Conservation (phyloP, 2,888 invertebrate species). For the Patella caerulea region DNA sequence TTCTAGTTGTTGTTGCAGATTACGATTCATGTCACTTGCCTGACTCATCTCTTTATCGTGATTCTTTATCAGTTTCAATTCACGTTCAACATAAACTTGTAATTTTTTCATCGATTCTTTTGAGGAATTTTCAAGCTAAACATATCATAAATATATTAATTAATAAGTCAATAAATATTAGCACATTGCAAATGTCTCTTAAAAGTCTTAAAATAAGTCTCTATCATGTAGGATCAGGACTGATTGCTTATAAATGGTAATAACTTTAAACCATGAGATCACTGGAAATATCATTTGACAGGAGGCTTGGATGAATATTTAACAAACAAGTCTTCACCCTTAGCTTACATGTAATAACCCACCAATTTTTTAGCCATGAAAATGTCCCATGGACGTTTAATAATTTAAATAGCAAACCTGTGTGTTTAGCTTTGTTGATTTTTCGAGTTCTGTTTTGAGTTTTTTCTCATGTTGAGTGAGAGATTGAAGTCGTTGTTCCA, state of each 20-base stretch:
- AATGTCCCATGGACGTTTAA: neutral
- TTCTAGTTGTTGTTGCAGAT: slow-evolving; percentile 33
- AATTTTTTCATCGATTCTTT: slow-evolving; percentile 34
- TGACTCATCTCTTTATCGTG: slow-evolving; percentile 31
- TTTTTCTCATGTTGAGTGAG: slow-evolving; percentile 22
- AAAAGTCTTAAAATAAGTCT: too few species aligned
- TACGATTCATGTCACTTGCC: slow-evolving; percentile 37
- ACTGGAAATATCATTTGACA: too few species aligned
- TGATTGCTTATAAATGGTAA: too few species aligned
- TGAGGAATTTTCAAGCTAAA: slow-evolving; percentile 30
- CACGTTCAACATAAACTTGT: slow-evolving; percentile 36
- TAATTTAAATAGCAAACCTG: slow-evolving; percentile 37
- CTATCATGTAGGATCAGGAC: too few species aligned
- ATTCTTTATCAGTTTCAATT: slow-evolving; percentile 37
- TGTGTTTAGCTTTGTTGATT: slow-evolving; percentile 4
- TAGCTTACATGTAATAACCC: too few species aligned
- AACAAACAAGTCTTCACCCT: too few species aligned
- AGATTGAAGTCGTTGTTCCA: slow-evolving; percentile 17
- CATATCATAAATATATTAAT: too few species aligned
- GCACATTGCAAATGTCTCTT: too few species aligned
- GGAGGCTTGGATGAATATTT: too few species aligned
- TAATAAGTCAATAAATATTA: too few species aligned
- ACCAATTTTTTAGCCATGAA: too few species aligned
- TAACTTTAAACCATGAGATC: too few species aligned
- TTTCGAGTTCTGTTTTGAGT: slow-evolving; percentile 23